These are phyloP conservation scores for Callipepla californica DNA, from an alignment of 2,113 vertebrate species.

Conservation along the genomic window DNA sequence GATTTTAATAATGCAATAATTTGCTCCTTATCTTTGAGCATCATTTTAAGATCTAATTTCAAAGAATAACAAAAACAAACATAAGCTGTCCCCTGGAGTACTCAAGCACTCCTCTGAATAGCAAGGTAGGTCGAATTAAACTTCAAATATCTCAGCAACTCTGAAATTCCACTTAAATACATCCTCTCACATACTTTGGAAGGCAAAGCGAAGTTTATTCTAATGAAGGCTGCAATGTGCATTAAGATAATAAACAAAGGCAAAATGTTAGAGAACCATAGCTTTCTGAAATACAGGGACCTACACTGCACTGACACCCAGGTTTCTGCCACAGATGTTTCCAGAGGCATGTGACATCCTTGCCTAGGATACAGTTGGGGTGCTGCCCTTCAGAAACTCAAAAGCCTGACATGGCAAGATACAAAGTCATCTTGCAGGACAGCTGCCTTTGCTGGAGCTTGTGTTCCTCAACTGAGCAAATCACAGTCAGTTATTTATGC, in stretches of 20 bases:
- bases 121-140: not conserved
- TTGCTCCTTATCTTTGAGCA: not conserved
- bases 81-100: not conserved
- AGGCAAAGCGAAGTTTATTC: not conserved
- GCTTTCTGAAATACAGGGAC: not conserved
- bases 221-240: not conserved
- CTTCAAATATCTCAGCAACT: not conserved
- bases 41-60: not conserved
- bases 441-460: not conserved
- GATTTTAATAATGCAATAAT: not conserved
- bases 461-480: not conserved
- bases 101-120: constrained; percentile 33
- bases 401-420: not conserved
- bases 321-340: not conserved
- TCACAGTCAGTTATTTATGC: not conserved
- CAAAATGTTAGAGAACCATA: not conserved
- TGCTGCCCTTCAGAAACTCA: not conserved
- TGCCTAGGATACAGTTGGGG: not conserved
- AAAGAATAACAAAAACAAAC: constrained; percentile 31
- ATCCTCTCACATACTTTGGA: not conserved
- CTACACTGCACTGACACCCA: not conserved
- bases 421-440: not conserved
- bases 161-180: not conserved
- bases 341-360: not conserved
- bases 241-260: not conserved